Evolutionary conservation across 1,140 invertebrate species (phyloP).

Genomic region (Laupala kohalensis): DNA sequence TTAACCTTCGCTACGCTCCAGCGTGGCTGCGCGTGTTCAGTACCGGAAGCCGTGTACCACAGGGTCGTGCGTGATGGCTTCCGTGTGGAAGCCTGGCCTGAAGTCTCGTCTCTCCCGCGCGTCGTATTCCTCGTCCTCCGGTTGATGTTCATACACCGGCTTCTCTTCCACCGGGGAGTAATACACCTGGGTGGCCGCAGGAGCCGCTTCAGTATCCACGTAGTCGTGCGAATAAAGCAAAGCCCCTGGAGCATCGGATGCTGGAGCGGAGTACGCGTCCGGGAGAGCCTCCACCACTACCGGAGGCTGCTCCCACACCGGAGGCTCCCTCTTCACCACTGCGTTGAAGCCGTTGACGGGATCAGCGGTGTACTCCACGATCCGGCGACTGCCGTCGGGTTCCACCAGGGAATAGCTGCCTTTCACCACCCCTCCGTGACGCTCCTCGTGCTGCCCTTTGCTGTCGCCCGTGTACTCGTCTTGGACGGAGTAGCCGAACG

Average conservation of each 20-base stretch:
- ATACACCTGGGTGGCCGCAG: constrained; percentile 15
- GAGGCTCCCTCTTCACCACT: constrained; percentile 23
- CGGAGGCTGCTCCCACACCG: constrained; percentile 25
- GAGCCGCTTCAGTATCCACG: constrained; percentile 5
- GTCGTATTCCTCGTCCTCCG: constrained; percentile 13
- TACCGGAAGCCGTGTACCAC: background rate
- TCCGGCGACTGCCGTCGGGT: constrained; percentile 44
- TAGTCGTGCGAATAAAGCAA: constrained; percentile 17
- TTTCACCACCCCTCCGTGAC: constrained; percentile 41
- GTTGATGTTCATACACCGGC: constrained; percentile 22
- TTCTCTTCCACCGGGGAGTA: constrained; percentile 16
- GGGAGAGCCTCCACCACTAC: constrained; percentile 22
- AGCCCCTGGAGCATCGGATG: constrained; percentile 21
- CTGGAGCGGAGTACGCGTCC: constrained; percentile 17
- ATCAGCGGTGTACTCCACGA: constrained; percentile 38
- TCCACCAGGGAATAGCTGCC: constrained; percentile 43
- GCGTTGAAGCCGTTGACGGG: constrained; percentile 18
- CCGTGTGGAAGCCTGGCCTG: background rate
- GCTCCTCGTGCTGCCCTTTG: constrained; percentile 35
- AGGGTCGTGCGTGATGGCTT: background rate
- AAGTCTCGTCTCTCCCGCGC: background rate
- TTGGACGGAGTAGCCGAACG: constrained; percentile 39
- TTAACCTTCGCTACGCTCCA: too few species aligned
- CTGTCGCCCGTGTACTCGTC: constrained; percentile 35
- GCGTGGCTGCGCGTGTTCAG: too few species aligned